Conservation (phyloP, 2,888 invertebrate genomes). For the Alloplasta piceator region DNA sequence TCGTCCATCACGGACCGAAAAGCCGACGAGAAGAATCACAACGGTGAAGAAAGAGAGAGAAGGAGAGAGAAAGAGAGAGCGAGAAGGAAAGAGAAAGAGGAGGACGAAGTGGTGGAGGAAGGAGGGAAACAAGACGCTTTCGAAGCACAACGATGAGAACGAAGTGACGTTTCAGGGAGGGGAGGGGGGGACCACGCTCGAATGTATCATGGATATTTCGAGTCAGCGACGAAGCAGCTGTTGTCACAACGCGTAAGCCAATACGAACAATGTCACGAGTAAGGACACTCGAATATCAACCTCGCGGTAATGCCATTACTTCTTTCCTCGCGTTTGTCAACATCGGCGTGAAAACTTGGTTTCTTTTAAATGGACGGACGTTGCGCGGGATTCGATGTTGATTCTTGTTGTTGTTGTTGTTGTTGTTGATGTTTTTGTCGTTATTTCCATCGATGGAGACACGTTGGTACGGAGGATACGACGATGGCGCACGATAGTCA, state of each 20-base stretch:
- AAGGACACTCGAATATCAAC: constrained; percentile 17
- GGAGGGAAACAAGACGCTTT: constrained; percentile 16
- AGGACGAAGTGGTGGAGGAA: constrained; percentile 36
- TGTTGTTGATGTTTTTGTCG: background rate
- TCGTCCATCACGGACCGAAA: constrained; percentile 32
- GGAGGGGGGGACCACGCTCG: too few species aligned
- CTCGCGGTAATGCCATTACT: background rate
- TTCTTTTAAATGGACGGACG: constrained; percentile 17
- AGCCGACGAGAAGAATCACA: background rate
- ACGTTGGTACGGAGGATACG: constrained; percentile 55
- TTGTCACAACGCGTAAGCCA: constrained; percentile 47
- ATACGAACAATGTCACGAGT: constrained; percentile 30
- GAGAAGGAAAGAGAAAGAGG: constrained; percentile 12
- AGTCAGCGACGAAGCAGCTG: constrained; percentile 39
- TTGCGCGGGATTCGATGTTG: constrained; percentile 32
- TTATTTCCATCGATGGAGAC: constrained; percentile 54
- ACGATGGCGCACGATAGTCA: constrained; percentile 67
- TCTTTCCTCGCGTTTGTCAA: constrained; percentile 32
- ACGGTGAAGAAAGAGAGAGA: background rate
- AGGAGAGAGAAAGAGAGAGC: background rate
- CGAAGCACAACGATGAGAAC: background rate
- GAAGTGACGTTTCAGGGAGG: background rate
- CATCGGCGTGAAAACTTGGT: constrained; percentile 6
- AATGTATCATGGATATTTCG: background rate
- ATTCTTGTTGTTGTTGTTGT: constrained; percentile 33